Evolutionary conservation across 2,888 invertebrate genomes (phyloP).

Genomic region (Proisotoma minuta): DNA sequence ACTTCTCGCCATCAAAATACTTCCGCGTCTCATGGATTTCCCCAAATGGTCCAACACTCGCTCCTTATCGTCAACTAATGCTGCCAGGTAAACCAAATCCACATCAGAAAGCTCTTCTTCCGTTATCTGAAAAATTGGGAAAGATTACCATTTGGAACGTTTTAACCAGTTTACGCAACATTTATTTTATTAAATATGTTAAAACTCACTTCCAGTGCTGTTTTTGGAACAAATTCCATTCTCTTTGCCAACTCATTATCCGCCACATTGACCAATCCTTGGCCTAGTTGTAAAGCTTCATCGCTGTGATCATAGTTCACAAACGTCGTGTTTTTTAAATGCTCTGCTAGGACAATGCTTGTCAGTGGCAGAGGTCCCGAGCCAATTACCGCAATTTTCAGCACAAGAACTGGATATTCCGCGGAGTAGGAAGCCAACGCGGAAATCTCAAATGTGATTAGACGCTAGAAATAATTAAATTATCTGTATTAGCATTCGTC

Average conservation of each 20-base stretch:
- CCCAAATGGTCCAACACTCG: neutral
- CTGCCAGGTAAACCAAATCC: neutral
- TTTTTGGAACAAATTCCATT: no score
- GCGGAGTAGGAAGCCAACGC: no score
- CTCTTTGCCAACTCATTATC: no score
- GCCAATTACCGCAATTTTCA: neutral
- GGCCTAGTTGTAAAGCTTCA: neutral
- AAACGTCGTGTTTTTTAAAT: neutral
- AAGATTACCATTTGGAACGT: no score
- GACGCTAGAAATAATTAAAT: no score
- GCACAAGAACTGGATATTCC: no score
- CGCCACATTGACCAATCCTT: neutral
- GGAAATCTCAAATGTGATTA: no score
- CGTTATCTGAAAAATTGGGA: no score
- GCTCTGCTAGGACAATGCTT: neutral
- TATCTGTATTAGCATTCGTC: no score
- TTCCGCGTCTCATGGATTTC: neutral
- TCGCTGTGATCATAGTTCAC: neutral
- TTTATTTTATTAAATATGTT: no score
- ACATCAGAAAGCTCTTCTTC: neutral
- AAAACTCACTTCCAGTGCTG: no score
- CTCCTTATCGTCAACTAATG: neutral
- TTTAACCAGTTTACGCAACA: no score
- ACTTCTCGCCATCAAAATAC: neutral
- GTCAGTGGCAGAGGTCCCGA: slow-evolving; percentile 6